phyloP scores from a whole-genome alignment of 2,888 invertebrate genomes.

The Blomia tropicalis region DNA sequence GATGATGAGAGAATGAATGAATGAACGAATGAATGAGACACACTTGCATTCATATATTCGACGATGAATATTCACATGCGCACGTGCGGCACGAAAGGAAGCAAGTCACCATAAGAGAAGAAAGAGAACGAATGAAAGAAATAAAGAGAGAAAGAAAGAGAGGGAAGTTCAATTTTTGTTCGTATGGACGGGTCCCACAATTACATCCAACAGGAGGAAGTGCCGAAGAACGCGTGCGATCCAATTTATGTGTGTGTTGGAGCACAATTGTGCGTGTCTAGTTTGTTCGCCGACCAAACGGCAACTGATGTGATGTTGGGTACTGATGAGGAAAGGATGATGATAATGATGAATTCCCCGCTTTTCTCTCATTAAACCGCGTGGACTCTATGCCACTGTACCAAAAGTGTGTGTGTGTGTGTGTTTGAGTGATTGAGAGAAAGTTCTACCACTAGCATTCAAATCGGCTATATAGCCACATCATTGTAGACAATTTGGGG shows the following conservation, averaged over 20 bases:
- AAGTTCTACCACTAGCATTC: background rate
- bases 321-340: slow-evolving; percentile 10
- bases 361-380: background rate
- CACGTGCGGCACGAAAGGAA: slow-evolving; percentile 7
- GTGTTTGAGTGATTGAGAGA: background rate
- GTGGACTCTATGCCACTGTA: background rate
- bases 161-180: background rate
- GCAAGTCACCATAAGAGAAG: background rate
- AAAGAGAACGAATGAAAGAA: background rate
- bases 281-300: slow-evolving; percentile 1
- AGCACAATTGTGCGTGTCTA: background rate
- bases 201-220: background rate
- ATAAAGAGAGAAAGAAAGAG: background rate
- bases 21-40: no score
- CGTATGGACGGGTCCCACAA: background rate
- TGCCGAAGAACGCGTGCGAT: background rate
- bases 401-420: background rate
- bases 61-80: no score
- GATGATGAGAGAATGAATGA: no score
- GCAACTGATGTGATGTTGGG: slow-evolving; percentile 5
- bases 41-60: no score
- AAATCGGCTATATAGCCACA: background rate
- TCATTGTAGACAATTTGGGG: background rate
- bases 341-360: slow-evolving; percentile 7
- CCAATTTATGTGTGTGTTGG: background rate